A percentile compares a stretch with the other conserved stretches of the same genome.
These are phyloP conservation scores for Venturia canescens DNA, from an alignment of 1,140 invertebrate genomes.

Conservation along the genomic window DNA sequence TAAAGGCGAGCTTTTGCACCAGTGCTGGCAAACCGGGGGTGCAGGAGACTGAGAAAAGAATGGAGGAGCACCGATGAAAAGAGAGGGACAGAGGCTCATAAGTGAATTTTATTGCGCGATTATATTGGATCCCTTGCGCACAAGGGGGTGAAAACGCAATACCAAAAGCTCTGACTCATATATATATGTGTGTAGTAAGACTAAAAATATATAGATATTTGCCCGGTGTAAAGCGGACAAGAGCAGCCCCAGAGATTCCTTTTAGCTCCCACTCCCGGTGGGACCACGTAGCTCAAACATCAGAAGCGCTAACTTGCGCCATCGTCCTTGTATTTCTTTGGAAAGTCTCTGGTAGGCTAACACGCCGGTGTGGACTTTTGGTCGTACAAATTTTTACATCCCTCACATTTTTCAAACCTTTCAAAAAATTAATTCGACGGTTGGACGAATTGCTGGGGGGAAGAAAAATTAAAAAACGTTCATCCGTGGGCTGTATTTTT, in stretches of 20 bases:
- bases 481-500: too few species aligned
- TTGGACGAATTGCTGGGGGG: too few species aligned
- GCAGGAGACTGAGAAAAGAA: constrained; percentile 2
- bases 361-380: constrained; percentile 38
- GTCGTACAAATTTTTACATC: constrained; percentile 31
- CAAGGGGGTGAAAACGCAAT: constrained; percentile 53
- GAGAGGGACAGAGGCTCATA: constrained; percentile 58
- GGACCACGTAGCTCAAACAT: constrained; percentile 63
- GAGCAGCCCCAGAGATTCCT: constrained; percentile 9
- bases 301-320: constrained; percentile 55
- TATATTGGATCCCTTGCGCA: constrained; percentile 72
- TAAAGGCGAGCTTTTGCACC: constrained; percentile 16
- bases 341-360: constrained; percentile 11
- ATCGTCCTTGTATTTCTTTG: constrained; percentile 35
- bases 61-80: constrained; percentile 31
- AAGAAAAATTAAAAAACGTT: too few species aligned
- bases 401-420: background rate
- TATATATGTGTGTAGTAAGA: background rate
- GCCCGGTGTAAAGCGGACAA: background rate
- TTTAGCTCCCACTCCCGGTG: constrained; percentile 12
- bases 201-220: background rate
- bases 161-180: background rate
- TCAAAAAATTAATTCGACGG: background rate
- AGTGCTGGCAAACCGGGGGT: background rate
- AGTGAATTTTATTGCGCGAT: constrained; percentile 75